phyloP scores from a whole-genome alignment of 2,113 vertebrate species.

The Butastur rufipennis region DNA sequence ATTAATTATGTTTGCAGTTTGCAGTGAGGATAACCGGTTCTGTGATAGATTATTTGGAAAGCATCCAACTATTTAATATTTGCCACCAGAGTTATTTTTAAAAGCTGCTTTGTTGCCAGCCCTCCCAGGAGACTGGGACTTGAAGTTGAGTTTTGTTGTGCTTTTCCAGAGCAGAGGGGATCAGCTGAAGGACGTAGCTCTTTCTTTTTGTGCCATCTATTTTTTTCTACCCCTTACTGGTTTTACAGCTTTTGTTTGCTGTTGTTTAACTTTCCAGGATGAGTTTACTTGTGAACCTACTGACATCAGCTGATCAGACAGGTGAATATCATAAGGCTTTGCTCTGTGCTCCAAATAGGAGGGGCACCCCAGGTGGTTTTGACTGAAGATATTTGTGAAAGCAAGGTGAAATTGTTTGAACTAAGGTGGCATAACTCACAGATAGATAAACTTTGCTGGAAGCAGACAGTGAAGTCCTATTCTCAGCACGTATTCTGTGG shows the following conservation, averaged over 20 bases:
- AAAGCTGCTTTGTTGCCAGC: neutral
- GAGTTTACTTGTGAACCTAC: neutral
- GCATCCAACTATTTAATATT: neutral
- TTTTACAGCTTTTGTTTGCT: neutral
- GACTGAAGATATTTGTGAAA: too few species aligned
- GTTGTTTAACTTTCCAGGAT: neutral
- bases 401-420: neutral
- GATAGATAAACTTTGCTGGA: rapidly evolving
- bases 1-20: neutral
- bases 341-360: rapidly evolving
- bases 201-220: neutral
- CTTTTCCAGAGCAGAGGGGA: neutral
- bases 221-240: neutral
- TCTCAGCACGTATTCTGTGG: neutral
- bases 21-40: neutral
- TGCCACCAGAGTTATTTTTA: slow-evolving; percentile 28
- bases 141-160: neutral
- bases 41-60: neutral
- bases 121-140: neutral
- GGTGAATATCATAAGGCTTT: neutral
- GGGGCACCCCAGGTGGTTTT: neutral
- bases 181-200: neutral
- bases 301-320: neutral
- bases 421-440: neutral
- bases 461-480: neutral